Evolutionary conservation across 2,888 invertebrate genomes (phyloP), one percentile per base, ranked within the genome.

Genomic region (Cosmopolites sordidus): DNA sequence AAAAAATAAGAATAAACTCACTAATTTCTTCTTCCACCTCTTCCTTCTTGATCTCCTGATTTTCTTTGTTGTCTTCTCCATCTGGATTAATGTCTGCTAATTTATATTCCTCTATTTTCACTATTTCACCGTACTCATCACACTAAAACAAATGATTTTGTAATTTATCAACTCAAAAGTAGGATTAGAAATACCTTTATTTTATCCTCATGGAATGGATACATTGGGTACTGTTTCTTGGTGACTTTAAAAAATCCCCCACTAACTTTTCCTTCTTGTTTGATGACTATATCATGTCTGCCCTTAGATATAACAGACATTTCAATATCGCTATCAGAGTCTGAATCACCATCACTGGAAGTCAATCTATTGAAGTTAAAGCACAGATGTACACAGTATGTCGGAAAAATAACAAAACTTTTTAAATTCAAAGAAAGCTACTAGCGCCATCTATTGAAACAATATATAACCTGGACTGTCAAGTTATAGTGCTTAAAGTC

Each of bases 111-210:
- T 96, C 95, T 1, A 91, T 84, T 75, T 89, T 84, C 49, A 99
- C 89, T 38, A 94, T 83, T 75, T 98, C 98, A 0, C 99, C 98
- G 69, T 98, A 99, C 71, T 98, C 98, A 66, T 98, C 98, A 67
- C 84, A 62, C 53, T 56, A 16, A 22, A 58, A 51, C 2, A 42
- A 41, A 11, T 15, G 16, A 37, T 16, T 46, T 38, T 37, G 17
- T 15, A 47, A 40, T 37, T 39, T 40, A 44, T 9, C n/a, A n/a
- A n/a, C n/a, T 5, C 22, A 22, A n/a, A 42, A 42, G 11, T 18
- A 9, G 5, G 2, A 42, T 12, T 30, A 43, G 12, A 30, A 51
- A 39, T 37, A 56, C 56, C 43, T 92, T 85, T 18, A 94, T 81
- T 69, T 93, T 86, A 56, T 96, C 95, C 71, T 98, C 97, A 41